Base-by-base conservation (phyloP, 2,113 vertebrate species). In the Tonatia bakeri region DNA sequence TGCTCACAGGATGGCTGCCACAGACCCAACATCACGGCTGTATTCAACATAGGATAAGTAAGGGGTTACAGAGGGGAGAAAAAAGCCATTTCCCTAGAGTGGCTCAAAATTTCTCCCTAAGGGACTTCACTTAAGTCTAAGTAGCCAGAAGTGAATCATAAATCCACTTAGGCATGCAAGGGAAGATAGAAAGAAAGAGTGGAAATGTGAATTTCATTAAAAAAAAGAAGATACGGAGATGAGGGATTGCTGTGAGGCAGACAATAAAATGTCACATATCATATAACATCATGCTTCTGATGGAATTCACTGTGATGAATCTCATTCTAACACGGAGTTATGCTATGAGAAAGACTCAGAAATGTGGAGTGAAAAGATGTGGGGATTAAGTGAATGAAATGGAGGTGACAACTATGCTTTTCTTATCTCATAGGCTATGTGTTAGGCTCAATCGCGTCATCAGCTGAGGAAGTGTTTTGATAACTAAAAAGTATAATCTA, bases 151-250 rank as follows among this genome's bases (percentile, higher is more conserved):
- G 2, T 65, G 6, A 76, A 73, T 87, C n/a, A 89, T 38, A 26
- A 67, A 22, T 7, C 20, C 50, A 89, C 50, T 3, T 47, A n/a
- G 52, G 65, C 26, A 54, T 64, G 14, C 38, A 85, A 73, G n/a
- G n/a, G 73, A 92, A 10, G 22, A 54, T 31, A 72, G 36, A 64
- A 76, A 89, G 40, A 73, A 82, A 81, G 73, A 77, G 38, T 56
- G 7, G 77, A 95, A 93, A 80, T 54, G 61, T 70, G 47, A 31
- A 10, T 88, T 94, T 91, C 84, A 64, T 75, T 75, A 87, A 91
- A 43, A 28, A 87, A 83, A 43, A 28, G 84, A 83, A 40, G 36
- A 79, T 59, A 36, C 52, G 28, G 54, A 56, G 33, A n/a, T 47
- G 43, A 26, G 45, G 20, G 84, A 79, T 75, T 84, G n/a, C 45